A percentile compares a stretch with the other conserved stretches of the same genome.
phyloP scores from a whole-genome alignment of 2,888 invertebrate genomes.

The Nomada hirtipes region DNA sequence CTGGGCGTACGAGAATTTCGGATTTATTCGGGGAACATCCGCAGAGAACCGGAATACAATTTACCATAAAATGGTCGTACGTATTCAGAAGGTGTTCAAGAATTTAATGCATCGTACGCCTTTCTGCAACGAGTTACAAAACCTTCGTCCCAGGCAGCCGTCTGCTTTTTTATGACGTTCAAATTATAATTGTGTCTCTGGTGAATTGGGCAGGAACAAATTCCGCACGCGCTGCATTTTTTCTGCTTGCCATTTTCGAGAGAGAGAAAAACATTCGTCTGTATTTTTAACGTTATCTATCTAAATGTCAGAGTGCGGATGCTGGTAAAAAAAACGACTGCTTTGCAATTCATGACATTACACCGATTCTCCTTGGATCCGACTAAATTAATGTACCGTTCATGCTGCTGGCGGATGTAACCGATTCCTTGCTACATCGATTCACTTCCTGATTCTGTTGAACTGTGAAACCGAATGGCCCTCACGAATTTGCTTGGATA shows the following conservation, averaged over 20 bases:
- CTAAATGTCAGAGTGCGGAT: not conserved
- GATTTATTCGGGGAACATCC: not conserved
- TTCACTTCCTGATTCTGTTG: not conserved
- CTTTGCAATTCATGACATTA: not conserved
- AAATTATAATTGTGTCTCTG: slow-evolving; percentile 8
- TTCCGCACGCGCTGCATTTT: not conserved
- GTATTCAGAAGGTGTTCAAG: slow-evolving; percentile 73
- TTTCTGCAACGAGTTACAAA: slow-evolving; percentile 69
- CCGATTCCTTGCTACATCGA: not conserved
- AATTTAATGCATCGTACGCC: slow-evolving; percentile 40
- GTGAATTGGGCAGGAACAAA: not conserved
- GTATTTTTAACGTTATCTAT: not conserved
- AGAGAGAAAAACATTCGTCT: not conserved
- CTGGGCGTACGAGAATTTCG: no score
- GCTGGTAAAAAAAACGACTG: not conserved
- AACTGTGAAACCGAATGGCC: not conserved
- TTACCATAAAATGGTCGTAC: slow-evolving; percentile 73
- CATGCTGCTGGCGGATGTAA: not conserved
- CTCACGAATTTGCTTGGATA: no score
- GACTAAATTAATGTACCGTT: not conserved
- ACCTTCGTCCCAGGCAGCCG: slow-evolving; percentile 36
- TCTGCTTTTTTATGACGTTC: slow-evolving; percentile 6
- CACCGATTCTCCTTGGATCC: not conserved
- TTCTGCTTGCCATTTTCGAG: not conserved
- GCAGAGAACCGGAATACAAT: slow-evolving; percentile 36